phyloP scores from a whole-genome alignment of 2,113 vertebrate species.

The Alethe diademata region DNA sequence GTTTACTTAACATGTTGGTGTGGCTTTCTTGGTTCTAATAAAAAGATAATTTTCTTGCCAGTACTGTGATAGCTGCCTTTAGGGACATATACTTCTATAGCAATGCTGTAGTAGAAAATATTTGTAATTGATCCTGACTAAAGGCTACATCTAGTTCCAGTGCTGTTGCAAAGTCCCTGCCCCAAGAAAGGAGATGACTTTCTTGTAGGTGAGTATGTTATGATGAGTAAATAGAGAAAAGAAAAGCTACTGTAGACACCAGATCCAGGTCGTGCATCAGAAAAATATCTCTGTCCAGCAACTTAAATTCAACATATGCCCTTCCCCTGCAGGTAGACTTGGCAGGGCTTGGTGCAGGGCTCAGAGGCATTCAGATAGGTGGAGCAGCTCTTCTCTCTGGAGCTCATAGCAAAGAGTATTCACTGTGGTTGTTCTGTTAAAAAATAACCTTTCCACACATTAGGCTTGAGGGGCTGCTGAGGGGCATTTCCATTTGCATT shows the following conservation, averaged over 20 bases:
- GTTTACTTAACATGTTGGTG: fast-evolving
- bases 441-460: background rate
- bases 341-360: background rate
- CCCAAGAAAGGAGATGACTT: background rate
- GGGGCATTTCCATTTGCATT: background rate
- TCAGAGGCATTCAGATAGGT: background rate
- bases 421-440: background rate
- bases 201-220: background rate
- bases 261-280: background rate
- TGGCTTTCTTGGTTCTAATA: background rate
- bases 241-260: background rate
- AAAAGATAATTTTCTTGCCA: background rate
- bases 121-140: background rate
- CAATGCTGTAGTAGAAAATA: background rate
- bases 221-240: background rate
- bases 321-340: background rate
- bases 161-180: background rate
- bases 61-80: background rate
- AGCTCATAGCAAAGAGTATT: background rate
- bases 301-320: fast-evolving
- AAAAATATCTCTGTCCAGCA: background rate
- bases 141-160: background rate
- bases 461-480: background rate
- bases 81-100: background rate
- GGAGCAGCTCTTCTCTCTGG: background rate